Percentiles rank a stretch among this genome's conserved stretches.
phyloP scores from a whole-genome alignment of 2,888 invertebrate species.

The Autographa gamma region DNA sequence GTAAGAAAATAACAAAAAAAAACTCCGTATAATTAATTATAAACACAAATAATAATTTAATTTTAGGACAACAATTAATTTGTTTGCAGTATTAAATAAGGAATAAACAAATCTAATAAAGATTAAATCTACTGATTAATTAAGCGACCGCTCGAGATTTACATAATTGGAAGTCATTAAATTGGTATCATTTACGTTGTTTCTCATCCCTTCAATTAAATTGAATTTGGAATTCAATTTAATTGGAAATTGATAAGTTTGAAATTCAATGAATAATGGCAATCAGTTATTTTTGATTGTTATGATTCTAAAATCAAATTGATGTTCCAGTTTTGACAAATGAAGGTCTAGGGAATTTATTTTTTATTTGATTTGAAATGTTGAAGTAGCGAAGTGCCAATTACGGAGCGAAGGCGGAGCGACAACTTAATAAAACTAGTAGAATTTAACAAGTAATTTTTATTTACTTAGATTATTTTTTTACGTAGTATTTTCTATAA shows the following conservation, averaged over 20 bases:
- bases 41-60: not conserved
- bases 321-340: not conserved
- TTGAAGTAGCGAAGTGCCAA: not conserved
- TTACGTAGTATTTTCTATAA: not conserved
- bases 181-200: not conserved
- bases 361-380: slow-evolving; percentile 4
- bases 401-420: slow-evolving; percentile 1
- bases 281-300: not conserved
- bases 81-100: not conserved
- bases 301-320: not conserved
- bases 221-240: not conserved
- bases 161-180: slow-evolving; percentile 7
- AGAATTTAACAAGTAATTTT: not conserved
- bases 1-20: not conserved
- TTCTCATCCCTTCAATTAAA: not conserved
- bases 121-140: slow-evolving; percentile 3
- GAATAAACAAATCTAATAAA: slow-evolving; percentile 6
- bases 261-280: not conserved
- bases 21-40: not conserved
- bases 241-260: slow-evolving; percentile 1
- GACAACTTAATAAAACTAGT: not conserved
- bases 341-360: slow-evolving; percentile 1
- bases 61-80: not conserved
- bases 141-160: not conserved
- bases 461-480: not conserved